Conservation (phyloP, 2,797 vertebrate genomes). For the Cossypha polioptera region DNA sequence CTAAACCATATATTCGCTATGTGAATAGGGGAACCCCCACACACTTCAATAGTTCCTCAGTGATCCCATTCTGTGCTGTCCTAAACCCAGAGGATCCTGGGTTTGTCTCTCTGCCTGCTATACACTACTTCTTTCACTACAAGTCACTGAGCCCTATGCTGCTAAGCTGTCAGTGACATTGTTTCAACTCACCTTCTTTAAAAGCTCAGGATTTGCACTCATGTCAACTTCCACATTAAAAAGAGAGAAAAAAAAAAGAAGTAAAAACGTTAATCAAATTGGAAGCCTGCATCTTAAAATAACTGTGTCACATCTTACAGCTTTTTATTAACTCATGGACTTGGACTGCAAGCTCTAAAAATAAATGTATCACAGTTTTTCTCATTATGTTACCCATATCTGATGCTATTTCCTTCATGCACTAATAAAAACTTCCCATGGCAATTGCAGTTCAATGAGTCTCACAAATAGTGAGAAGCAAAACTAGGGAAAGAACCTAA, state of each 20-base stretch:
- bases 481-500: neutral
- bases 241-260: neutral
- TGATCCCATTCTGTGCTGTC: neutral
- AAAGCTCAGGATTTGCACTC: neutral
- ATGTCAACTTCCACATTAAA: neutral
- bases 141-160: neutral
- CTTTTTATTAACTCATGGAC: neutral
- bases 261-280: neutral
- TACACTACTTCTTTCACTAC: neutral
- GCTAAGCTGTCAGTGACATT: neutral
- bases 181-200: neutral
- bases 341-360: neutral
- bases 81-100: neutral
- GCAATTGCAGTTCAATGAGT: neutral
- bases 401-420: neutral
- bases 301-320: neutral
- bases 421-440: neutral
- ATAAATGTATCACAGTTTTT: neutral
- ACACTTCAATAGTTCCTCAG: neutral
- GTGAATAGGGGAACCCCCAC: neutral
- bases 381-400: neutral
- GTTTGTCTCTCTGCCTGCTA: neutral
- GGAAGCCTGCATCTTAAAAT: neutral
- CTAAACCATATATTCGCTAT: neutral
- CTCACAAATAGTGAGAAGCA: neutral